These are phyloP conservation scores for Acronicta leporina DNA, from an alignment of 2,888 invertebrate genomes.

Conservation along the genomic window DNA sequence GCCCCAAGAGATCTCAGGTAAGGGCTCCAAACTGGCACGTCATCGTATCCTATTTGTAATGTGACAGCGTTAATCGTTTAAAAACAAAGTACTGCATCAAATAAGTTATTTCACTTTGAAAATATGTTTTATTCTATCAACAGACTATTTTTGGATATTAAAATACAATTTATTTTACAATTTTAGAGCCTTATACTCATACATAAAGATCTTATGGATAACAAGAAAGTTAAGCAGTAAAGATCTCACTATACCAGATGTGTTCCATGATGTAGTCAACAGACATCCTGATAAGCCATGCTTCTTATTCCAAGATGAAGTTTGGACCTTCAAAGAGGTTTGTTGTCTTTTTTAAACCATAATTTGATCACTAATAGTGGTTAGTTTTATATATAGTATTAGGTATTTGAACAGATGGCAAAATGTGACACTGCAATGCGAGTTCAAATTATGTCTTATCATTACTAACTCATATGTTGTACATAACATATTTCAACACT, in stretches of 20 bases:
- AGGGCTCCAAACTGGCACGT: constrained; percentile 65
- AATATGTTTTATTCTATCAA: constrained; percentile 10
- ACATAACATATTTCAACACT: constrained; percentile 39
- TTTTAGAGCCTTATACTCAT: constrained; percentile 92
- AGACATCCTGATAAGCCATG: constrained; percentile 95
- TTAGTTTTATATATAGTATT: too few species aligned
- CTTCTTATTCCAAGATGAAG: constrained; percentile 94
- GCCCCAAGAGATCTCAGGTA: constrained; percentile 93
- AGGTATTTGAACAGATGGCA: not conserved
- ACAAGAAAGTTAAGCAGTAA: constrained; percentile 91
- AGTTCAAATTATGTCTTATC: constrained; percentile 9
- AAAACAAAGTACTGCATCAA: not conserved
- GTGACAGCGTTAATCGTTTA: constrained; percentile 9
- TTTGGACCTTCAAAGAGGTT: constrained; percentile 96
- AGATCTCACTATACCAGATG: constrained; percentile 93
- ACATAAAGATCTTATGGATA: constrained; percentile 90
- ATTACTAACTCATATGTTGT: constrained; percentile 42
- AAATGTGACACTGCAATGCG: not conserved
- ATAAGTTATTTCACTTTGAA: not conserved
- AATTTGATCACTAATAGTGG: too few species aligned
- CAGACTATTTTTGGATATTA: not conserved
- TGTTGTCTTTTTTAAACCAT: constrained; percentile 23
- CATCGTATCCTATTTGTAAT: constrained; percentile 45
- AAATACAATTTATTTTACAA: constrained; percentile 12
- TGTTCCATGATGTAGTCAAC: constrained; percentile 93